phyloP scores from a whole-genome alignment of 2,113 vertebrate genomes.

The Vireo altiloquus region DNA sequence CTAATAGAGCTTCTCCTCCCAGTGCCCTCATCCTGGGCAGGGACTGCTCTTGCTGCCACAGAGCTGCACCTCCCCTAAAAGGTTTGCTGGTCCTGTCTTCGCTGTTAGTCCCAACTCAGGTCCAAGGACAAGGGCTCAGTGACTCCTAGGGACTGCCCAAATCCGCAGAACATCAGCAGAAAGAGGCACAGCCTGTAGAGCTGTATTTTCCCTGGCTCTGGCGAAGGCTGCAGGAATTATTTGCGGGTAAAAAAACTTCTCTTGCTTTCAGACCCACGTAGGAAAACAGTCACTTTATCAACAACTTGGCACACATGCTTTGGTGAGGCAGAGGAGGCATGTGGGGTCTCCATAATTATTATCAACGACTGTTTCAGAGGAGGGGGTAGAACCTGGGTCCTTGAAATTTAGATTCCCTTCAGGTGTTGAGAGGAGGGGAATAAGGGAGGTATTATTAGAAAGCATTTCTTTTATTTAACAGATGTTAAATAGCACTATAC shows the following conservation, averaged over 20 bases:
- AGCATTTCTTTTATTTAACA: constrained; percentile 25
- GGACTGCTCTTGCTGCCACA: not conserved
- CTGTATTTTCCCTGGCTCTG: not conserved
- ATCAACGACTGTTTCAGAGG: not conserved
- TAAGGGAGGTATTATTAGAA: constrained; percentile 5
- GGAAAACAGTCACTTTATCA: not conserved
- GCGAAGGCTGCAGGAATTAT: not conserved
- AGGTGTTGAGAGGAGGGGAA: not conserved
- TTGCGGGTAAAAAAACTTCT: not conserved
- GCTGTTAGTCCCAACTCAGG: not conserved
- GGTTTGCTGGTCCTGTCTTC: not conserved
- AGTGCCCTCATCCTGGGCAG: rapidly evolving
- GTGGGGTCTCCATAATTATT: not conserved
- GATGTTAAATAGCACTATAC: not conserved
- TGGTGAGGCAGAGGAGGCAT: not conserved
- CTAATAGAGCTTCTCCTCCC: not conserved
- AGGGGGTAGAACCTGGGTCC: not conserved
- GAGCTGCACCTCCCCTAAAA: not conserved
- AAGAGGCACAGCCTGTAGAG: not conserved
- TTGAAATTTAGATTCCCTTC: not conserved
- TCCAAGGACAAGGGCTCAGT: not conserved
- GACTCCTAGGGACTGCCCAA: not conserved
- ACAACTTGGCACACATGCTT: not conserved
- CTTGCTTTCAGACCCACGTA: not conserved
- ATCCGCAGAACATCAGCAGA: not conserved